A percentile compares a stretch with the other conserved stretches of the same genome.
Evolutionary conservation across 2,888 invertebrate species (phyloP).

Genomic region (Ormyrus nitidulus): DNA sequence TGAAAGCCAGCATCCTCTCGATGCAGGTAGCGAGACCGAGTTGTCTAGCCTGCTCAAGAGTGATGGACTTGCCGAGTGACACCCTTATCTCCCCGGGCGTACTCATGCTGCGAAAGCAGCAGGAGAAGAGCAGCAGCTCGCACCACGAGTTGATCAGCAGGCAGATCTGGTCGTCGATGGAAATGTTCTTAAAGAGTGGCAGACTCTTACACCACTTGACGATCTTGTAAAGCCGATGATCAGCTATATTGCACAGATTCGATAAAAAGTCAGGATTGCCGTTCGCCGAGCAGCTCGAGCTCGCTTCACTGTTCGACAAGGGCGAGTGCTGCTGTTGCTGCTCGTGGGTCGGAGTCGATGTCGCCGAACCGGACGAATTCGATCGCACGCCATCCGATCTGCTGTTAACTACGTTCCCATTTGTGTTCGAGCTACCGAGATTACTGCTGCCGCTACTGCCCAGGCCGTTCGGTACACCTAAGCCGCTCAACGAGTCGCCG

Average conservation of each 20-base stretch:
- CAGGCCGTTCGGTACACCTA: constrained; percentile 32
- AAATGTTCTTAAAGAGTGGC: constrained; percentile 96
- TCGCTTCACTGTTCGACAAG: constrained; percentile 51
- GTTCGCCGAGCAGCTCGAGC: constrained; percentile 50
- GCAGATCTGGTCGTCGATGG: constrained; percentile 98
- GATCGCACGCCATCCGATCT: constrained; percentile 50
- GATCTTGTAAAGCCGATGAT: constrained; percentile 96
- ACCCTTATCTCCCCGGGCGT: constrained; percentile 93
- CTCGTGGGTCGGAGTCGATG: constrained; percentile 57
- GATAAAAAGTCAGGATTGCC: constrained; percentile 86
- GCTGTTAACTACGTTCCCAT: constrained; percentile 52
- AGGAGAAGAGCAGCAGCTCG: constrained; percentile 92
- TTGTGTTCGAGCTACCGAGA: constrained; percentile 44
- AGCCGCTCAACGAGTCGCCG: constrained; percentile 56
- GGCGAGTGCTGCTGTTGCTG: constrained; percentile 26
- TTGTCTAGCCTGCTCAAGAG: constrained; percentile 82
- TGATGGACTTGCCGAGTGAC: constrained; percentile 81
- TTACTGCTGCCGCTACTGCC: constrained; percentile 23
- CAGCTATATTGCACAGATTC: constrained; percentile 94
- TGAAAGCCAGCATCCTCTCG: constrained; percentile 95
- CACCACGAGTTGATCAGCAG: constrained; percentile 98
- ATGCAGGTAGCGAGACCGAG: constrained; percentile 91
- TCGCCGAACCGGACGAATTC: constrained; percentile 52
- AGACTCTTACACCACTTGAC: constrained; percentile 99
- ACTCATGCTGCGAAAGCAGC: constrained; percentile 94